Base-by-base conservation (phyloP, 2,888 invertebrate species). In the Sphaeridia pumilis region DNA sequence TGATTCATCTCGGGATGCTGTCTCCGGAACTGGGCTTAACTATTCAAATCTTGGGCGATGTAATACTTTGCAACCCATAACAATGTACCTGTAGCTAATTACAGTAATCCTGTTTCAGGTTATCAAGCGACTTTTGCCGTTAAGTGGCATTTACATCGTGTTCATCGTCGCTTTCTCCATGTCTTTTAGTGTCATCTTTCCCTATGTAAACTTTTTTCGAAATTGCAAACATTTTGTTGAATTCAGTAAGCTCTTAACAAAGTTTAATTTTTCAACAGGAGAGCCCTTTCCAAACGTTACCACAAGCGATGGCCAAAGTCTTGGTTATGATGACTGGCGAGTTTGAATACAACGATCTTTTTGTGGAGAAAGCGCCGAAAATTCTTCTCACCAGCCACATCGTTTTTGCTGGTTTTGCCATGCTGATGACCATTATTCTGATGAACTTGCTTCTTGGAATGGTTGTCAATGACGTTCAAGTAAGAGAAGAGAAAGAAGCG, bases 321-420 rank as follows among this genome's bases (percentile, higher is more conserved):
- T 46, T 52, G 27, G 42, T 46, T 14, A 52, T 52, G 52, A 46
- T 52, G 46, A 41, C 46, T n/a, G 52, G 52, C n/a, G 52, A 52
- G 31, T 22, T 52, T 3, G 38, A 52, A 5, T 52, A 52, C 17
- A 38, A 46, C n/a, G 46, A 41, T 10, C 36, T 42, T 1, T 52
- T 52, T 17, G 46, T 46, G 22, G 31, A 28, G 5, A 31, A 52
- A 14, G 44, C 25, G 3, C 35, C 44, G 1, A 34, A 36, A 25
- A 36, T 51, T 12, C 36, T 46, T 10, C n/a, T 51, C 2, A 31
- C 51, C 1, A 38, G 46, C 2, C 52, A 52, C 28, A 44, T 52
- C 14, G 46, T 52, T 17, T 52, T 46, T 42, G 25, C 27, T 1
- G 22, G 52, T 22, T 46, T 52, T 21, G 41, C 46, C 20, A 14